Evolutionary conservation across 2,797 vertebrate species (phyloP).

Genomic region (Melanotaenia maccullochi): DNA sequence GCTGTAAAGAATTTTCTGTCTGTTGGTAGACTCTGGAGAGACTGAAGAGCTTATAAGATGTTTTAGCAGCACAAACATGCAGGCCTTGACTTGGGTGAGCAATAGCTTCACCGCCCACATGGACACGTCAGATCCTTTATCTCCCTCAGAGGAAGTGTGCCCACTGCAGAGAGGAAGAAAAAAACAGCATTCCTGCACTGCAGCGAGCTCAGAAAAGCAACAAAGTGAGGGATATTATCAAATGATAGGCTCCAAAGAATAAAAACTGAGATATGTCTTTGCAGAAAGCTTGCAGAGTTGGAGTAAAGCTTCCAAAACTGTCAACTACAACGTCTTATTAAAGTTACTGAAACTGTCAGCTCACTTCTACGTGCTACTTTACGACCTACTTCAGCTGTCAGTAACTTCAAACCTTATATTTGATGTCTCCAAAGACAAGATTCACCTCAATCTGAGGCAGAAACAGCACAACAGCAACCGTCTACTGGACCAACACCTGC

Average conservation of each 20-base stretch:
- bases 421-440: conserved; percentile 27
- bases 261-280: conserved; percentile 11
- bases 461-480: background rate
- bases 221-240: conserved; percentile 11
- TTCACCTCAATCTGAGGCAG: conserved; percentile 11
- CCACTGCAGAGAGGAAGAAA: conserved; percentile 22
- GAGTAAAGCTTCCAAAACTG: conserved; percentile 13
- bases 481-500: conserved; percentile 1
- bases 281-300: conserved; percentile 6
- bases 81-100: conserved; percentile 46
- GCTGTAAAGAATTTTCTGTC: conserved; percentile 11
- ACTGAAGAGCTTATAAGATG: conserved; percentile 16
- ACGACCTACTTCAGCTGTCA: conserved; percentile 32
- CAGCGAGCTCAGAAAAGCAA: conserved; percentile 8
- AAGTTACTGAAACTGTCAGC: conserved; percentile 27
- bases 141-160: conserved; percentile 14
- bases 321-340: conserved; percentile 23
- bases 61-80: conserved; percentile 30
- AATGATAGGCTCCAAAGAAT: background rate
- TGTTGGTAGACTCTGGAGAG: conserved; percentile 23
- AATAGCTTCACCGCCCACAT: conserved; percentile 46
- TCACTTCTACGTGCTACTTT: conserved; percentile 3
- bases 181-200: background rate
- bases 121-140: conserved; percentile 40
- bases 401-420: conserved; percentile 16